These are phyloP conservation scores for Drosophila pectinifera DNA, from an alignment of 1,140 invertebrate genomes.

Conservation along the genomic window DNA sequence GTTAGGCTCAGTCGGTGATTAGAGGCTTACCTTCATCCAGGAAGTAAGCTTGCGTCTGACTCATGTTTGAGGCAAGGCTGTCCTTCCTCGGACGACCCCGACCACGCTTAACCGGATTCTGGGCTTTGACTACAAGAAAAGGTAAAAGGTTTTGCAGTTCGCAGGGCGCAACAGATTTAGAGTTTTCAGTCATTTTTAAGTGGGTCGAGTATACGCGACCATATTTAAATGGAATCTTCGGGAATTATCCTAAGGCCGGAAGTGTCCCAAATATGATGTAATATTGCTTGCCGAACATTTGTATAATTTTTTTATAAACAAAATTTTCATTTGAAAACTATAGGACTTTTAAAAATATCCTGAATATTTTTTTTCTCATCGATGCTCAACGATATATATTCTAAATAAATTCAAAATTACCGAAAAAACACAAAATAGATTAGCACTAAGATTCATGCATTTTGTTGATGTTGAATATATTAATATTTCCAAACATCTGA, in stretches of 20 bases:
- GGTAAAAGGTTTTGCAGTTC: constrained; percentile 65
- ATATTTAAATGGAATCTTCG: background rate
- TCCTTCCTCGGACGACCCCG: constrained; percentile 87
- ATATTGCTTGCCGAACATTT: too few relatives aligned
- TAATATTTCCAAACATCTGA: background rate
- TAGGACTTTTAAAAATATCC: background rate
- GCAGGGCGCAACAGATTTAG: constrained; percentile 8
- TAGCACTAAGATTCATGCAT: constrained; percentile 28
- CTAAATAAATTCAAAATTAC: background rate
- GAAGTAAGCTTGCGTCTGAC: constrained; percentile 85
- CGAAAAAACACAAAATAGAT: background rate
- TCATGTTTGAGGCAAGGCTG: constrained; percentile 85
- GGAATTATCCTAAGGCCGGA: too few relatives aligned
- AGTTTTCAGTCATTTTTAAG: background rate
- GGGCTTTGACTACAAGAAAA: constrained; percentile 82
- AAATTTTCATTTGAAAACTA: too few relatives aligned
- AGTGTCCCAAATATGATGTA: too few relatives aligned
- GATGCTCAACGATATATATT: background rate
- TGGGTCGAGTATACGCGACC: too few relatives aligned
- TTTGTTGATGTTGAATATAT: background rate
- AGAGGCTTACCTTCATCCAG: constrained; percentile 87
- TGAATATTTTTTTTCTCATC: background rate
- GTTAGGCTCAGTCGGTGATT: constrained; percentile 35
- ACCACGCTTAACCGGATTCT: constrained; percentile 86
- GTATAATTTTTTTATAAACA: too few relatives aligned